Conservation (phyloP, 2,113 vertebrate species). For the Fulica atra region DNA sequence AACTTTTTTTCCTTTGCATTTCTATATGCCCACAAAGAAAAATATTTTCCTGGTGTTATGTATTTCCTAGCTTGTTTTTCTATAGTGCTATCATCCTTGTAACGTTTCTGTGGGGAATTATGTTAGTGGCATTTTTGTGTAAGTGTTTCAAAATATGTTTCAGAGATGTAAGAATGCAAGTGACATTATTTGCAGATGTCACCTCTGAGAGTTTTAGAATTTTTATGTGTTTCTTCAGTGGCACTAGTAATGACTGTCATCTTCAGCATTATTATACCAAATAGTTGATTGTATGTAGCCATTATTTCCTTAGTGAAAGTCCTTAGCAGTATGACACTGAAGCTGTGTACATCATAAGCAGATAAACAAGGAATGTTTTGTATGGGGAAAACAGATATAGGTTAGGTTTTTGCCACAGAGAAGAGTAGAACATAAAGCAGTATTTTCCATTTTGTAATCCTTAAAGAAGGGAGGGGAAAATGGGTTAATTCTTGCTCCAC, state of each 20-base stretch:
- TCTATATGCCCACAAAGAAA: neutral
- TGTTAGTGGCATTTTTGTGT: neutral
- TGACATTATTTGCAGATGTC: conserved; percentile 9
- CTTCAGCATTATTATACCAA: neutral
- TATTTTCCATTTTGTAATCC: neutral
- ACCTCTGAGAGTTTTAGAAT: conserved; percentile 1
- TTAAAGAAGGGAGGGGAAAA: neutral
- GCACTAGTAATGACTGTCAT: neutral
- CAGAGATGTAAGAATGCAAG: neutral
- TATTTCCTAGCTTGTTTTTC: neutral
- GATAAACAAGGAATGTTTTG: neutral
- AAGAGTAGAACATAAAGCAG: neutral
- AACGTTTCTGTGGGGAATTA: neutral
- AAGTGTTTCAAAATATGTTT: neutral
- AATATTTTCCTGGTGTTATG: neutral
- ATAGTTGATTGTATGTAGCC: neutral
- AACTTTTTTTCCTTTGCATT: neutral
- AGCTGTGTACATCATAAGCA: neutral
- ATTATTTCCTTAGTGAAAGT: conserved; percentile 10
- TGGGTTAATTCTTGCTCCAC: neutral
- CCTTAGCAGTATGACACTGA: neutral
- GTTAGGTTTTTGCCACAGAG: neutral
- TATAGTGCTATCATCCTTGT: neutral
- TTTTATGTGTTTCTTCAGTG: conserved; percentile 14
- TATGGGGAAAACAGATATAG: neutral